phyloP scores from a whole-genome alignment of 2,113 vertebrate genomes.

The Perca fluviatilis region DNA sequence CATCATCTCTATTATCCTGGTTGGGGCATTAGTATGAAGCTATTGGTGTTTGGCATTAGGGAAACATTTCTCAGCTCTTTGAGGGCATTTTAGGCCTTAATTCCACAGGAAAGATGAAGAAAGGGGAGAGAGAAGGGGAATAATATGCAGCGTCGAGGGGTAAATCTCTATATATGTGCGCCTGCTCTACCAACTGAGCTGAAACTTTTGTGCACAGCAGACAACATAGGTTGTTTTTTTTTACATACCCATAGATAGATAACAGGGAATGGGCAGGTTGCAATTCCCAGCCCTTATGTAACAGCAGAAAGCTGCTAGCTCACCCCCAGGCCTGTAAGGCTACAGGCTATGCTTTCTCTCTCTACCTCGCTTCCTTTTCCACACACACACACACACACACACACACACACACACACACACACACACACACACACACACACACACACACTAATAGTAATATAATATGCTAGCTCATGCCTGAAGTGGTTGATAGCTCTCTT shows the following conservation, averaged over 20 bases:
- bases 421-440: conserved; percentile 26
- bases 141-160: too few relatives aligned
- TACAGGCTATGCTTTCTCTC: conserved; percentile 58
- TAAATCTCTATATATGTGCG: too few relatives aligned
- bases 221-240: neutral
- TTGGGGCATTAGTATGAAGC: neutral
- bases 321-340: conserved; percentile 56
- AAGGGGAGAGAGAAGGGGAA: too few relatives aligned
- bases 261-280: conserved; percentile 34
- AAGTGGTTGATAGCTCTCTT: conserved; percentile 78
- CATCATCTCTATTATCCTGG: conserved; percentile 3
- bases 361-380: conserved; percentile 21
- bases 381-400: conserved; percentile 30
- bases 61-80: conserved; percentile 1
- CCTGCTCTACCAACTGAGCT: too few relatives aligned
- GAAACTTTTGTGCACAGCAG: conserved; percentile 16
- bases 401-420: conserved; percentile 19
- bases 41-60: neutral
- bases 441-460: conserved; percentile 61
- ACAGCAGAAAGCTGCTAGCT: conserved; percentile 59
- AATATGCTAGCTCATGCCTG: conserved; percentile 80
- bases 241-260: conserved; percentile 23
- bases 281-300: conserved; percentile 56
- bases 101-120: too few relatives aligned
- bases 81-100: too few relatives aligned